phyloP scores from a whole-genome alignment of 2,797 vertebrate species.

The Sebastes elongatus region DNA sequence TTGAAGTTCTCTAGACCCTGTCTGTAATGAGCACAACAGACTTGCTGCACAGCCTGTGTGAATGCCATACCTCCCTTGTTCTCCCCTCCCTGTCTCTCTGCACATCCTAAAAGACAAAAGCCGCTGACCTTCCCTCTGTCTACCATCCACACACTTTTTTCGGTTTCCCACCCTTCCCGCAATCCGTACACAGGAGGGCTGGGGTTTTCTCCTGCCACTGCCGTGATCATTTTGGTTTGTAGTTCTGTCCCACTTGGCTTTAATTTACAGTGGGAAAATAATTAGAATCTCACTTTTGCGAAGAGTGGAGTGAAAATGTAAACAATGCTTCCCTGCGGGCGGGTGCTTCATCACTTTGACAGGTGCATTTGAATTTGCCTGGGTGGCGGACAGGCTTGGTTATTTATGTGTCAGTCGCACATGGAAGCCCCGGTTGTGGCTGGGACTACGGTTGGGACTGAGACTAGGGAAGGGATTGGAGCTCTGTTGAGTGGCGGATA shows the following conservation, averaged over 20 bases:
- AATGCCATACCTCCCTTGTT: slow-evolving; percentile 24
- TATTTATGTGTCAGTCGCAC: slow-evolving; percentile 99
- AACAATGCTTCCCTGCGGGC: slow-evolving; percentile 99
- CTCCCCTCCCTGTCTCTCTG: slow-evolving; percentile 6
- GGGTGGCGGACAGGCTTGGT: slow-evolving; percentile 98
- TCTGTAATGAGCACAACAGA: slow-evolving; percentile 64
- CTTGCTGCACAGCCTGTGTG: slow-evolving; percentile 20
- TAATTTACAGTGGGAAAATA: slow-evolving; percentile 99
- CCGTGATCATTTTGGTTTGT: slow-evolving; percentile 81
- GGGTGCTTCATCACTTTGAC: slow-evolving; percentile 99
- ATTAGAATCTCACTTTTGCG: slow-evolving; percentile 99
- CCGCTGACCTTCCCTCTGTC: slow-evolving; percentile 58
- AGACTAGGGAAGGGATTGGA: slow-evolving; percentile 53
- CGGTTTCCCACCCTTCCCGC: slow-evolving; percentile 7
- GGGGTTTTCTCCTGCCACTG: slow-evolving; percentile 54
- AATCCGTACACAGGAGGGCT: slow-evolving; percentile 40
- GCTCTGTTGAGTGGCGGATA: slow-evolving; percentile 32
- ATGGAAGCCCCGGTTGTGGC: slow-evolving; percentile 81
- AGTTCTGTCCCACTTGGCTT: slow-evolving; percentile 95
- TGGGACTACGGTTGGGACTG: slow-evolving; percentile 64
- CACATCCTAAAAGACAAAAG: slow-evolving; percentile 56
- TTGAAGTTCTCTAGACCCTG: slow-evolving; percentile 67
- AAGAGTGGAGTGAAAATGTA: slow-evolving; percentile 99
- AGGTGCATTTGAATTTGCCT: slow-evolving; percentile 99
- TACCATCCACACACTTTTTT: slow-evolving; percentile 31